These are phyloP conservation scores for Drosophila paramelanica DNA, from an alignment of 2,888 invertebrate genomes.

Conservation along the genomic window DNA sequence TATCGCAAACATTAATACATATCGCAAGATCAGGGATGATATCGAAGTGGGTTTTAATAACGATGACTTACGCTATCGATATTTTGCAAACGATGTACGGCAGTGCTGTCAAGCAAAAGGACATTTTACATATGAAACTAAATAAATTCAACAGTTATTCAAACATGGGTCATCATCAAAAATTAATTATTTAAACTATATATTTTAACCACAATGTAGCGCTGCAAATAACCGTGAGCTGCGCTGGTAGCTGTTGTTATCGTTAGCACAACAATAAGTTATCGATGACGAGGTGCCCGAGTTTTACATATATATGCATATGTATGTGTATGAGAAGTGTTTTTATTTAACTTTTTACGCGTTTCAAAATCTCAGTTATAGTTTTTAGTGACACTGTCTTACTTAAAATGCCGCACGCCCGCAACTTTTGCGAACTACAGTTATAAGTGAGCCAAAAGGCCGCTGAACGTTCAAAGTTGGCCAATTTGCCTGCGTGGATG, in stretches of 20 bases:
- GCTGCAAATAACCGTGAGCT: neutral
- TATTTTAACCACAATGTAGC: neutral
- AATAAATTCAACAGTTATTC: neutral
- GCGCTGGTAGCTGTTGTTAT: slow-evolving; percentile 14
- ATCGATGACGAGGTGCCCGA: slow-evolving; percentile 68
- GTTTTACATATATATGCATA: slow-evolving; percentile 24
- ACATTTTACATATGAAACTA: too few species aligned
- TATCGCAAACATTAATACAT: slow-evolving; percentile 1
- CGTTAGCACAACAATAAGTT: slow-evolving; percentile 28
- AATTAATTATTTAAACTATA: neutral
- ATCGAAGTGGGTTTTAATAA: neutral
- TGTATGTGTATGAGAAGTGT: slow-evolving; percentile 59
- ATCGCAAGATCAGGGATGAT: too few species aligned
- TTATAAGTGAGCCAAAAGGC: slow-evolving; percentile 38
- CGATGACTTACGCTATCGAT: neutral
- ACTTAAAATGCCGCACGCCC: slow-evolving; percentile 33
- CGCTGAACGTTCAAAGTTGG: slow-evolving; percentile 5
- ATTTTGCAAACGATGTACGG: neutral
- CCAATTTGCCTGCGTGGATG: slow-evolving; percentile 57
- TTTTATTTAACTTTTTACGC: slow-evolving; percentile 63
- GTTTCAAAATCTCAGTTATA: slow-evolving; percentile 17
- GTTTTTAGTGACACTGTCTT: slow-evolving; percentile 11
- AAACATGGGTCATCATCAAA: neutral
- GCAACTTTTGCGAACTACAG: slow-evolving; percentile 4
- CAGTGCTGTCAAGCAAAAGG: slow-evolving; percentile 13